A percentile compares a stretch with the other conserved stretches of the same genome.
Evolutionary conservation across 1,140 invertebrate species (phyloP).

Genomic region (Cherax quadricarinatus): DNA sequence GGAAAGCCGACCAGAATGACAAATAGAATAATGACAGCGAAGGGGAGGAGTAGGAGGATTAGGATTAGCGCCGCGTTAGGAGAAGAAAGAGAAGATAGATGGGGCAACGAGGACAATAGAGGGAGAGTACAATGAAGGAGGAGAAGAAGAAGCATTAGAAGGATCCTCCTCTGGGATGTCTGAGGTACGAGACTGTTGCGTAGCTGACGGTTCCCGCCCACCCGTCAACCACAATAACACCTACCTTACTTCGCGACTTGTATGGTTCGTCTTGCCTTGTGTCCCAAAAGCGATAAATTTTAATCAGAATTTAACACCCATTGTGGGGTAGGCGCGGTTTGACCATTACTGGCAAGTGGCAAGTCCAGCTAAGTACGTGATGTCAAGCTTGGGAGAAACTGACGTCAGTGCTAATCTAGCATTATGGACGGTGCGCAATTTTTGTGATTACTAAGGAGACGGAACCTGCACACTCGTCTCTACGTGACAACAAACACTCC

Average conservation of each 20-base stretch:
- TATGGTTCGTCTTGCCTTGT: neutral
- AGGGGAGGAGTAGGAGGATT: neutral
- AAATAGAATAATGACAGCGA: neutral
- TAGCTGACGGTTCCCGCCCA: neutral
- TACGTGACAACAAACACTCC: no score
- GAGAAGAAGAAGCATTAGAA: neutral
- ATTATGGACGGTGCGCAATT: no score
- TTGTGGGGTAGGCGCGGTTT: no score
- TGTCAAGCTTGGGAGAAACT: no score
- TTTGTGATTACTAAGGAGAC: no score
- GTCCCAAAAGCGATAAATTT: neutral
- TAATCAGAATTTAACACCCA: neutral
- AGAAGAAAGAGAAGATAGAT: neutral
- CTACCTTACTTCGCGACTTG: neutral
- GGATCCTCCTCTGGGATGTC: neutral
- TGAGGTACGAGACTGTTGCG: neutral
- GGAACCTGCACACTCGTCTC: no score
- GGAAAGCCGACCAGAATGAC: neutral
- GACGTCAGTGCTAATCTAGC: no score
- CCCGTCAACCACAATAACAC: neutral
- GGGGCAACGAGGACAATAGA: neutral
- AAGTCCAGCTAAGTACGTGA: no score
- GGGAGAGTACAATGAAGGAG: neutral
- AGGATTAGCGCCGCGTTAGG: neutral
- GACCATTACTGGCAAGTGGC: neutral